Evolutionary conservation across 2,797 vertebrate genomes (phyloP).

Genomic region (Phyllotis vaccarum): DNA sequence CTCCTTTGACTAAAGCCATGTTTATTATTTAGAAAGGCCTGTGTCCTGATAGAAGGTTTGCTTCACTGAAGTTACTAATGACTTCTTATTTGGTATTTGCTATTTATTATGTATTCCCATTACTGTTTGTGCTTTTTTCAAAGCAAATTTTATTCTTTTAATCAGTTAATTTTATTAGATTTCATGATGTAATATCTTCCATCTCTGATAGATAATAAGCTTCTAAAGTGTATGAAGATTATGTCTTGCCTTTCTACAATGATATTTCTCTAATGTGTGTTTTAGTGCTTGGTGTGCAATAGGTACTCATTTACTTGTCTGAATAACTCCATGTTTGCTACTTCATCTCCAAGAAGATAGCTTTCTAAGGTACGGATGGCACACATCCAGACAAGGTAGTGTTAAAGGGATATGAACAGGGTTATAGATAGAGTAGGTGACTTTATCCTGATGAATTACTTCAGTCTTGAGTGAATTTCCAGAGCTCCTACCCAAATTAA

Average conservation of each 20-base stretch:
- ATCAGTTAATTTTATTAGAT: constrained; percentile 41
- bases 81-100: not conserved
- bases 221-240: not conserved
- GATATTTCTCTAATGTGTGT: not conserved
- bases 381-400: not conserved
- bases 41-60: constrained; percentile 14
- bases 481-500: not conserved
- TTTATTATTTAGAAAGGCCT: constrained; percentile 46
- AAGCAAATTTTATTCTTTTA: not conserved
- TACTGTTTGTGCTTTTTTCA: not conserved
- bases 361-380: not conserved
- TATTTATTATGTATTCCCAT: not conserved
- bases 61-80: not conserved
- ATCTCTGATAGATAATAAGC: not conserved
- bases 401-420: not conserved
- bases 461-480: not conserved
- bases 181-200: not conserved
- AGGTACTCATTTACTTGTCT: not conserved
- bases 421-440: not conserved
- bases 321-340: not conserved
- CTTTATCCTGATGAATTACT: not conserved
- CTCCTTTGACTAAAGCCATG: not conserved
- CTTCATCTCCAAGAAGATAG: not conserved
- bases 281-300: not conserved
- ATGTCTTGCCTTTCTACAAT: not conserved